phyloP scores from a whole-genome alignment of 1,140 invertebrate genomes.

The Drosophila truncata region DNA sequence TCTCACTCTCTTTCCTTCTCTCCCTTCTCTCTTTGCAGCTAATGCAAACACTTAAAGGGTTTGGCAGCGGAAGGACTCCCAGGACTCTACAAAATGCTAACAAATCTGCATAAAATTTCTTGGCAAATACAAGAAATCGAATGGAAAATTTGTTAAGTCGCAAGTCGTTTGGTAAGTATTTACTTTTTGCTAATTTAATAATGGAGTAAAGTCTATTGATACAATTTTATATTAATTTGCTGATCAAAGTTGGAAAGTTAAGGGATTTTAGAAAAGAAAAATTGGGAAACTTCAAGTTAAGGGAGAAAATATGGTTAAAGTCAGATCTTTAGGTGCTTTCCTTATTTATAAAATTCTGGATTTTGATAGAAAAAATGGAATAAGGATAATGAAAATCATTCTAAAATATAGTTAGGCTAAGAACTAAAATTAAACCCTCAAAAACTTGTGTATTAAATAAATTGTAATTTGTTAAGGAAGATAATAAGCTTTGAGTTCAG shows the following conservation, averaged over 20 bases:
- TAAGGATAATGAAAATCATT: too few relatives aligned
- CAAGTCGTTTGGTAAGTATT: background rate
- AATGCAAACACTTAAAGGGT: constrained; percentile 46
- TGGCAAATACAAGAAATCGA: constrained; percentile 27
- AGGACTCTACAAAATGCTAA: constrained; percentile 10
- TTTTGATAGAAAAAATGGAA: too few relatives aligned
- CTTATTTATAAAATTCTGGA: too few relatives aligned
- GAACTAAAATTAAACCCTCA: too few relatives aligned
- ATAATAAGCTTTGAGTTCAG: too few relatives aligned
- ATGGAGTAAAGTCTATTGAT: background rate
- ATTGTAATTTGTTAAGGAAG: too few relatives aligned
- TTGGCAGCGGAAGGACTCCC: constrained; percentile 14
- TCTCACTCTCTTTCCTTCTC: too few relatives aligned
- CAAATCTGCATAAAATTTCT: constrained; percentile 28
- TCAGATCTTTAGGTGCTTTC: too few relatives aligned
- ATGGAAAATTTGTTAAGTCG: constrained; percentile 21
- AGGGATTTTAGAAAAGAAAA: too few relatives aligned
- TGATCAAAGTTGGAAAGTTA: background rate
- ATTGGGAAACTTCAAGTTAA: too few relatives aligned
- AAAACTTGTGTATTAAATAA: too few relatives aligned
- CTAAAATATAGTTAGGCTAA: too few relatives aligned
- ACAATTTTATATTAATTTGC: background rate
- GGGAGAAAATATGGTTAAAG: background rate
- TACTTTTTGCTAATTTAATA: background rate
- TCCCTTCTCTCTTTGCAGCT: background rate